A percentile compares a stretch with the other conserved stretches of the same genome.
Evolutionary conservation across 2,113 vertebrate genomes (phyloP).

Genomic region (Thomomys bottae): DNA sequence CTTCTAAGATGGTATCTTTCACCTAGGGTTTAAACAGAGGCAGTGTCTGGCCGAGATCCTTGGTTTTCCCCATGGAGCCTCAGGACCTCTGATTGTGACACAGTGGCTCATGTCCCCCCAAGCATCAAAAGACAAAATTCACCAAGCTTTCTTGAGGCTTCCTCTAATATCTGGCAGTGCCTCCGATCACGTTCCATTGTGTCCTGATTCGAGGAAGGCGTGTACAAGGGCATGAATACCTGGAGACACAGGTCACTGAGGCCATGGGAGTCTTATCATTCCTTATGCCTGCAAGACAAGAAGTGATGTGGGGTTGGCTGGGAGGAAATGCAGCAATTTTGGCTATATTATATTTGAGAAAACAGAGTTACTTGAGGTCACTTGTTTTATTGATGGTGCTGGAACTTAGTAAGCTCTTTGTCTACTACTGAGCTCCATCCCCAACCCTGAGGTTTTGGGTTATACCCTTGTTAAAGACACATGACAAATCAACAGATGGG

Average conservation of each 20-base stretch:
- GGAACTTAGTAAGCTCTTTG: no score
- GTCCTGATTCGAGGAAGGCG: no score
- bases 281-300: not conserved
- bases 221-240: no score
- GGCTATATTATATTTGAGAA: not conserved
- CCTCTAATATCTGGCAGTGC: not conserved
- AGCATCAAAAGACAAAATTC: not conserved
- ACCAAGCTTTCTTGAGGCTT: rapidly evolving
- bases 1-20: rapidly evolving
- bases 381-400: not conserved
- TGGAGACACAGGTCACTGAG: no score
- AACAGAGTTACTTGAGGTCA: not conserved
- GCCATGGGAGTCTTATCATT: not conserved
- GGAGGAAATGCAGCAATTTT: no score
- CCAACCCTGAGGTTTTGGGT: not conserved
- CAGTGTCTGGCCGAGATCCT: no score
- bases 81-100: rapidly evolving
- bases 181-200: not conserved
- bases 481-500: not conserved
- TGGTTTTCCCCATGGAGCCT: no score
- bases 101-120: not conserved
- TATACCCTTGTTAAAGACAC: not conserved
- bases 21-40: not conserved
- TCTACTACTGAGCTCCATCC: not conserved
- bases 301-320: not conserved